phyloP scores from a whole-genome alignment of 1,140 invertebrate genomes.

The Branchinecta lindahli region DNA sequence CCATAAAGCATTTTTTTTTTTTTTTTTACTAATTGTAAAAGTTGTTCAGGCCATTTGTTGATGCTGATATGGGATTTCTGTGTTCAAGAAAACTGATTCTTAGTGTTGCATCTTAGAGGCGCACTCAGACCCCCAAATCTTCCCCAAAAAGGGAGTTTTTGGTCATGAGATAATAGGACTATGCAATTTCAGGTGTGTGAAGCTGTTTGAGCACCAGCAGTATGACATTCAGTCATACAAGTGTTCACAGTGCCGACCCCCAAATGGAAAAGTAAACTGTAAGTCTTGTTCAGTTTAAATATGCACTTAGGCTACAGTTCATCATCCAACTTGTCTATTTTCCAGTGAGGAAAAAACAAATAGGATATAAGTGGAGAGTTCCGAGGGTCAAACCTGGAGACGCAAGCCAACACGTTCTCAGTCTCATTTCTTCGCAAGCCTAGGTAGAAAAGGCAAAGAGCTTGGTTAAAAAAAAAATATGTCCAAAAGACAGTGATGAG shows the following conservation, averaged over 20 bases:
- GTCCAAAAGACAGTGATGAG: too few relatives aligned
- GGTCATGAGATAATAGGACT: background rate
- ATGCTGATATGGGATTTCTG: too few relatives aligned
- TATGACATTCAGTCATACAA: background rate
- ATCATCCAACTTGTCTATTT: background rate
- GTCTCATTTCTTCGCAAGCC: too few relatives aligned
- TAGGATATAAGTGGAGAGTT: background rate
- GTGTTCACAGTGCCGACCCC: background rate
- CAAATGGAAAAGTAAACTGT: background rate
- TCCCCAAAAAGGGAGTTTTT: background rate
- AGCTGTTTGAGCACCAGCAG: background rate
- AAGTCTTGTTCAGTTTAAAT: background rate
- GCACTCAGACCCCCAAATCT: background rate
- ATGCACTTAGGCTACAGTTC: background rate
- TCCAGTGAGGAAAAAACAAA: background rate
- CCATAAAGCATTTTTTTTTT: too few relatives aligned
- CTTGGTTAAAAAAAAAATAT: too few relatives aligned
- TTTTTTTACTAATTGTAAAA: too few relatives aligned
- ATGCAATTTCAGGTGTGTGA: background rate
- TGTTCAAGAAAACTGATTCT: too few relatives aligned
- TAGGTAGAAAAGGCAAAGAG: too few relatives aligned
- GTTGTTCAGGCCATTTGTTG: too few relatives aligned
- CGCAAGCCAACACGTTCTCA: too few relatives aligned
- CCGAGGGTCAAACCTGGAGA: too few relatives aligned
- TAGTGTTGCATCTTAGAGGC: background rate